Base-by-base conservation (phyloP, 2,888 invertebrate genomes). In the Crocallis elinguaria region DNA sequence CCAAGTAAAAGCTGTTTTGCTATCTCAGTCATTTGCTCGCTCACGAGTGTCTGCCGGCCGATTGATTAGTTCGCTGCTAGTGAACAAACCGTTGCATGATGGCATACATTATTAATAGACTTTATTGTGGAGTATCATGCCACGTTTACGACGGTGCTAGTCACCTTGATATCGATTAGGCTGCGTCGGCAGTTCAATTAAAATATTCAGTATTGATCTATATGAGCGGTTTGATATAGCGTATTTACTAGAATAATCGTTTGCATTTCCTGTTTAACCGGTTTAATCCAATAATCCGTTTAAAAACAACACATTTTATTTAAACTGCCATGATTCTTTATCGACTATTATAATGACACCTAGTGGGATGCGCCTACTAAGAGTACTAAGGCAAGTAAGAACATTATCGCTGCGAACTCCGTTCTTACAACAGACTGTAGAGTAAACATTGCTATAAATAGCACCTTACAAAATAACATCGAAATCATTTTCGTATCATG, bases 111-210 rank as follows among this genome's bases (percentile, higher is more conserved):
- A 83, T 78, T 77, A 79, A 80, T 86, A 85, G 79, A 77, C 54
- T 73, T 71, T 60, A 67, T 73, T 81, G 71, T 75, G 73, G 75
- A 73, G 62, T 78, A 75, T 74, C 69, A 75, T 69, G 73, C 69
- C 72, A 73, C 76, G 73, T 75, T 76, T 77, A 78, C 75, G 75
- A 67, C 77, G 77, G 68, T 66, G 70, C 70, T 53, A 54, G 55
- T 84, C 81, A 81, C 86, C 82, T 85, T 83, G 79, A 78, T 81
- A 79, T 80, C 81, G 80, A 84, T 82, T 77, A 76, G 69, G 66
- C 71, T 57, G 58, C 60, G 52, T 53, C 55, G 50, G 44, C 54
- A 44, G 50, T 51, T 46, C 42, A 46, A 37, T 39, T 49, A 45
- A 7, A 25, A 44, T 33, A 38, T n/a, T 53, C 38, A 44, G 43